Evolutionary conservation across 2,113 vertebrate genomes (phyloP).

Genomic region (Cinclus cinclus): DNA sequence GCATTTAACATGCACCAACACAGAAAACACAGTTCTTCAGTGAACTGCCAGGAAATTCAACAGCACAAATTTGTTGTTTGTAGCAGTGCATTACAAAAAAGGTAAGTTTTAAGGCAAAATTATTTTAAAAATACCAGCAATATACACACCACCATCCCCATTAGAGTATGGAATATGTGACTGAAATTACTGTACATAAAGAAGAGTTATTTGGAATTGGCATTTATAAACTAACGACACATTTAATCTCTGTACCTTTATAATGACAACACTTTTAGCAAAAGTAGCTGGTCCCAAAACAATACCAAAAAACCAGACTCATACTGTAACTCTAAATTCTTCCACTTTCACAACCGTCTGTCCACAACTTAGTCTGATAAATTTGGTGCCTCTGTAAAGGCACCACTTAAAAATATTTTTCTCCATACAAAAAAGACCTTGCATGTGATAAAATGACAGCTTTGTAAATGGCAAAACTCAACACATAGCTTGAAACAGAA

Average conservation of each 20-base stretch:
- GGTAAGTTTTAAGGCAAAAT: background rate
- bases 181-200: background rate
- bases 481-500: background rate
- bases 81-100: background rate
- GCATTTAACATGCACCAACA: background rate
- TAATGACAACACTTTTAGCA: background rate
- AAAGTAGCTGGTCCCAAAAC: background rate
- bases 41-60: background rate
- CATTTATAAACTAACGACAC: background rate
- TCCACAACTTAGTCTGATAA: background rate
- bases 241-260: background rate
- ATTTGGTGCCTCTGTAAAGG: background rate
- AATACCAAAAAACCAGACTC: background rate
- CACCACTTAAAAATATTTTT: background rate
- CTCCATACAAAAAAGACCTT: background rate
- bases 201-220: background rate
- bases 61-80: rapidly evolving
- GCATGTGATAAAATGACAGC: background rate
- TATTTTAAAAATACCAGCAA: background rate
- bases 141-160: too few species aligned
- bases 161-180: background rate
- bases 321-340: background rate
- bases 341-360: background rate
- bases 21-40: background rate
- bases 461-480: background rate